These are phyloP conservation scores for Acromyrmex echinatior DNA, from an alignment of 1,140 invertebrate species.

Conservation along the genomic window DNA sequence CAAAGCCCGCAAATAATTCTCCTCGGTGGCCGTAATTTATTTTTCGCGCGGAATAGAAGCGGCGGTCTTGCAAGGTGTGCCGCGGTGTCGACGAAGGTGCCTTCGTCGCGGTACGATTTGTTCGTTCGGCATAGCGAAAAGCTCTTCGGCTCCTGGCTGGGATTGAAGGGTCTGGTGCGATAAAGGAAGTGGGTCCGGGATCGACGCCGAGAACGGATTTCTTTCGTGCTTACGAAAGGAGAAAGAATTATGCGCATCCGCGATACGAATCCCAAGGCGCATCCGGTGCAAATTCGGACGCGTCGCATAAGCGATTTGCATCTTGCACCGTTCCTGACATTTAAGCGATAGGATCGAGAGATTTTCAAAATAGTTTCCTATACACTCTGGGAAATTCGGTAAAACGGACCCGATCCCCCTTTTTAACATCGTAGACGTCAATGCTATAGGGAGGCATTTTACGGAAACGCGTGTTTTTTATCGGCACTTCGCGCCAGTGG, in stretches of 20 bases:
- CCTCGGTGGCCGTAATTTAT: constrained; percentile 67
- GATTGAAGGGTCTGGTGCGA: constrained; percentile 38
- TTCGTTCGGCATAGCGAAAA: constrained; percentile 41
- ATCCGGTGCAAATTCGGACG: constrained; percentile 37
- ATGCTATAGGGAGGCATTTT: constrained; percentile 37
- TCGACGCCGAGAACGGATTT: constrained; percentile 38
- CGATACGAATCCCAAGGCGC: constrained; percentile 21
- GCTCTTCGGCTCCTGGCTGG: constrained; percentile 8
- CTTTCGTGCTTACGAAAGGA: constrained; percentile 46
- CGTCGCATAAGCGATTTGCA: constrained; percentile 45
- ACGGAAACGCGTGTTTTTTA: constrained; percentile 62
- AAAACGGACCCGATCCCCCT: constrained; percentile 1
- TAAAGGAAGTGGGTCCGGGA: background rate
- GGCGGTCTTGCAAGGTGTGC: background rate
- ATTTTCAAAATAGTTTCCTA: constrained; percentile 1
- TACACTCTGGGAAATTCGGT: background rate
- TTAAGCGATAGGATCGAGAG: background rate
- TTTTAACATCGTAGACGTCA: constrained; percentile 11
- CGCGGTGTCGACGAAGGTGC: constrained; percentile 18
- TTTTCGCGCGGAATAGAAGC: constrained; percentile 60
- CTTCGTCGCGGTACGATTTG: constrained; percentile 50
- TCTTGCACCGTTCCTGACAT: background rate
- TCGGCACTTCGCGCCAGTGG: constrained; percentile 49
- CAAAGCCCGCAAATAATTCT: constrained; percentile 76
- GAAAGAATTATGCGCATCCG: constrained; percentile 52